Base-by-base conservation (phyloP, 2,888 invertebrate genomes). In the Cerceris rybyensis region DNA sequence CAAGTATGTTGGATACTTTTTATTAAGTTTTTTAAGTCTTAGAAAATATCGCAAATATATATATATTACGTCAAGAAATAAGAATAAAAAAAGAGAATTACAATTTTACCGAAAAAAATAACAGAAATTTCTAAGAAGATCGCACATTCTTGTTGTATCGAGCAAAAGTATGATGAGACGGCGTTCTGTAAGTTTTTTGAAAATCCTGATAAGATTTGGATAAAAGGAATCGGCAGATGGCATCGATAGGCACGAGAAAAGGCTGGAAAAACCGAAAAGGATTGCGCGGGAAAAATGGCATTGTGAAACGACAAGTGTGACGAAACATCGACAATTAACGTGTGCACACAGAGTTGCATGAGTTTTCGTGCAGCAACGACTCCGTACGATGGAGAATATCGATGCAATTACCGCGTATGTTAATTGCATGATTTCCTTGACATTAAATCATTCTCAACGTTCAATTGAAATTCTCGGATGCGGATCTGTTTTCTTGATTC, bases 141-240 rank as follows among this genome's bases (percentile, higher is more conserved):
- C 4, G 28, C 28, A 28, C 28, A 28, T 28, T 28, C 28, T 28
- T 4, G 28, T 2, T 28, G 28, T 4, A 4, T 4, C 4, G 28
- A 2, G 28, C 1, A 28, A 28, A 28, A 4, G 28, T 28, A 4
- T 1, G 4, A 28, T 28, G 28, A 1, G 28, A 4, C 2, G 28
- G 28, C 28, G 28, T 28, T 28, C 4, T 28, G 28, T 28, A 1
- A 28, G 2, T 28, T 28, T 28, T 28, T 1, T 28, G 1, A 28
- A 63, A 54, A 67, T 59, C 42, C 66, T 8, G 78, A 78, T 78
- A 78, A 75, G 58, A 54, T 0, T 49, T 0, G 43, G 28, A 28
- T 50, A 59, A 61, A 66, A 66, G 43, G n/a, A 46, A 46, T 52
- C 43, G 54, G 76, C 70, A 66, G 61, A 66, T 67, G 76, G 63